These are phyloP conservation scores for Harpalus rubripes DNA, from an alignment of 2,888 invertebrate species.

Conservation along the genomic window DNA sequence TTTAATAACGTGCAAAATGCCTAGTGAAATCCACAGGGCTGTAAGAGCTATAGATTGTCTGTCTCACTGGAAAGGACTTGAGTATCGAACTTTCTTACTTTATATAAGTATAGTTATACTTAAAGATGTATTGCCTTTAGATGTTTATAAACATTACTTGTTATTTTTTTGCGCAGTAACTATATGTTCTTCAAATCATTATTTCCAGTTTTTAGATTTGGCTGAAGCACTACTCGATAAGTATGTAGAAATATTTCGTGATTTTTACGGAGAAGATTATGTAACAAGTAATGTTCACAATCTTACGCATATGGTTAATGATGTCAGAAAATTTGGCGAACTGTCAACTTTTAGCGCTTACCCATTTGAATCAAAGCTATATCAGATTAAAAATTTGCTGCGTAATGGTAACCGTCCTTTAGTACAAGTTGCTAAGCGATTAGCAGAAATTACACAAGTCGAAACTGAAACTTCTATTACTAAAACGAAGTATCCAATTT, in stretches of 20 bases:
- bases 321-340: slow-evolving; percentile 72
- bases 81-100: slow-evolving; percentile 26
- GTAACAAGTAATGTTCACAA: slow-evolving; percentile 75
- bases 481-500: slow-evolving; percentile 43
- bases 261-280: slow-evolving; percentile 74
- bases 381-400: slow-evolving; percentile 69
- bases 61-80: slow-evolving; percentile 18
- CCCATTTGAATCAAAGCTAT: slow-evolving; percentile 73
- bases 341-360: slow-evolving; percentile 73
- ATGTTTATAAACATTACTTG: slow-evolving; percentile 64
- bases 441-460: slow-evolving; percentile 67
- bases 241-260: slow-evolving; percentile 69
- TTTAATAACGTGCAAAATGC: slow-evolving; percentile 9
- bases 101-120: slow-evolving; percentile 56
- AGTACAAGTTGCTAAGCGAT: slow-evolving; percentile 69
- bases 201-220: slow-evolving; percentile 67
- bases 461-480: slow-evolving; percentile 35
- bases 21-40: slow-evolving; percentile 22
- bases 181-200: too few species aligned
- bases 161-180: slow-evolving; percentile 63
- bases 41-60: slow-evolving; percentile 21
- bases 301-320: slow-evolving; percentile 73
- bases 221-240: slow-evolving; percentile 68
- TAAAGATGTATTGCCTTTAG: slow-evolving; percentile 56
- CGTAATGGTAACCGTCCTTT: slow-evolving; percentile 68